phyloP scores from a whole-genome alignment of 2,113 vertebrate species.

The Steatornis caripensis region DNA sequence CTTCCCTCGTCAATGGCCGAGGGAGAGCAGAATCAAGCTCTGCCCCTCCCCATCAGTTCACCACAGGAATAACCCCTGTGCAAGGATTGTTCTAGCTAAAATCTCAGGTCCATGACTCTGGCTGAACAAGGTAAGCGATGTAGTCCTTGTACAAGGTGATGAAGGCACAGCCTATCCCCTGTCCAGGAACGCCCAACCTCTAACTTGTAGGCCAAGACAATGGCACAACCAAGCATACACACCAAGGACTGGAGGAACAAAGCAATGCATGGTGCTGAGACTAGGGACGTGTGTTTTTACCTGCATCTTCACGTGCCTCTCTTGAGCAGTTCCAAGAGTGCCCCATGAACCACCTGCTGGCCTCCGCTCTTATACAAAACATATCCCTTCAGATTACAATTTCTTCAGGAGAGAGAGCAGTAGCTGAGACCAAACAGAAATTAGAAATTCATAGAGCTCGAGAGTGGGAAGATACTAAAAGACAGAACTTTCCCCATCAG shows the following conservation, averaged over 20 bases:
- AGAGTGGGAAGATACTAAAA: not conserved
- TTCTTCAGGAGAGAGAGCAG: not conserved
- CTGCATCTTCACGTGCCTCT: not conserved
- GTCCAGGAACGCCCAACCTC: not conserved
- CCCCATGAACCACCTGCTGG: not conserved
- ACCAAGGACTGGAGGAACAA: not conserved
- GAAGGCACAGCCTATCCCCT: not conserved
- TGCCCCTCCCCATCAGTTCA: not conserved
- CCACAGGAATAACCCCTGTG: not conserved
- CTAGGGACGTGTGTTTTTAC: not conserved
- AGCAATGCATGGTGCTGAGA: not conserved
- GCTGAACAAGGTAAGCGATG: not conserved
- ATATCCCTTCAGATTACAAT: not conserved
- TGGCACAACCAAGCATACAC: not conserved
- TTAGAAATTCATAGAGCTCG: not conserved
- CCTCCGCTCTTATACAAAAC: not conserved
- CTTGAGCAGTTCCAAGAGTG: not conserved
- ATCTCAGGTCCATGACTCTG: not conserved
- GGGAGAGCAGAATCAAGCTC: not conserved
- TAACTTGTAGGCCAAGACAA: not conserved
- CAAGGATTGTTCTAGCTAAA: not conserved
- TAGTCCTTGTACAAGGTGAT: not conserved
- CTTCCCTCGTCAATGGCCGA: not conserved
- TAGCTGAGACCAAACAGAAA: not conserved
- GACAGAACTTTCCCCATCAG: not conserved